Percentiles rank a stretch among this genome's conserved stretches.
Evolutionary conservation across 1,140 invertebrate genomes (phyloP).

Genomic region (Dufourea novaeangliae): DNA sequence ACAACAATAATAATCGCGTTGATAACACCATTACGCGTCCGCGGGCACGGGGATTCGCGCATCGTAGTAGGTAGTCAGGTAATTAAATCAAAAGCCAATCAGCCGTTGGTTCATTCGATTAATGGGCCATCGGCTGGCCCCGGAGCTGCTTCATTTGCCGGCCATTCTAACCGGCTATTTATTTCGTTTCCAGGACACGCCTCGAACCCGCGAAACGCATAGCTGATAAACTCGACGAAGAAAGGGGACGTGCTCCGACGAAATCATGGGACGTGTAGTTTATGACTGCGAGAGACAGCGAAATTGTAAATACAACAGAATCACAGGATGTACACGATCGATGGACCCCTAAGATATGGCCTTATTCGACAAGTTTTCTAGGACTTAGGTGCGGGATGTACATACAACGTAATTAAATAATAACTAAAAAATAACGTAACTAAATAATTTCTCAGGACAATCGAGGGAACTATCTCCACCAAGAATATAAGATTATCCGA

Average conservation of each 20-base stretch:
- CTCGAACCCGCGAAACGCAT: not conserved
- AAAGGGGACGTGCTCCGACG: not conserved
- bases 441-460: too few relatives aligned
- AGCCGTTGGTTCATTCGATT: slow-evolving; percentile 70
- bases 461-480: too few relatives aligned
- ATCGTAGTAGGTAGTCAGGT: slow-evolving; percentile 57
- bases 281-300: too few relatives aligned
- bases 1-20: slow-evolving; percentile 74
- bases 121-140: slow-evolving; percentile 67
- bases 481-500: too few relatives aligned
- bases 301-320: too few relatives aligned
- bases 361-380: too few relatives aligned
- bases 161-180: slow-evolving; percentile 60
- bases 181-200: slow-evolving; percentile 47
- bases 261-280: too few relatives aligned
- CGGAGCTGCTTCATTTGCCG: slow-evolving; percentile 56
- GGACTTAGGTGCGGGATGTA: too few relatives aligned
- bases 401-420: too few relatives aligned
- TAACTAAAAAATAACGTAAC: too few relatives aligned
- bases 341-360: too few relatives aligned
- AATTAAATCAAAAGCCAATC: slow-evolving; percentile 74
- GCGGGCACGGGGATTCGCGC: slow-evolving; percentile 48
- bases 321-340: too few relatives aligned
- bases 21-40: slow-evolving; percentile 66
- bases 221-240: not conserved